Conservation (phyloP, 2,113 vertebrate genomes). For the Notarius lentiginosus region DNA sequence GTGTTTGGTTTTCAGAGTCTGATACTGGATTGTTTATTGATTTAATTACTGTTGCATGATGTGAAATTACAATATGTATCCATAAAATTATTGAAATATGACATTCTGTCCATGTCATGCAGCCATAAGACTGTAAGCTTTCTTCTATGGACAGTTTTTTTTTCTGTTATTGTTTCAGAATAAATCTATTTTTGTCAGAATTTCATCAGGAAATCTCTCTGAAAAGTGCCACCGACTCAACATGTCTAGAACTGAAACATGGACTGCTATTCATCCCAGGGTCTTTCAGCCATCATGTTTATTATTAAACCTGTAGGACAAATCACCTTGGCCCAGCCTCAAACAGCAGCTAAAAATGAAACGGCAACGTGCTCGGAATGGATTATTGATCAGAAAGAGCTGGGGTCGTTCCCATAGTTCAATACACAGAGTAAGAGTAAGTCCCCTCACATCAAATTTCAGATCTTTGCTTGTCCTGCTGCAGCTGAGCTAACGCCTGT, state of each 20-base stretch:
- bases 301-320: slow-evolving; percentile 14
- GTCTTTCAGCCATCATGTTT: background rate
- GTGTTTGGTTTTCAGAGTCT: background rate
- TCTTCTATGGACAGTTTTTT: background rate
- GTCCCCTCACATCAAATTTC: slow-evolving; percentile 13
- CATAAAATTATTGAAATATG: background rate
- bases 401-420: background rate
- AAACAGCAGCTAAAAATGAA: slow-evolving; percentile 1
- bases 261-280: background rate
- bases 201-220: background rate
- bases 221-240: background rate
- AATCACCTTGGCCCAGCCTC: background rate
- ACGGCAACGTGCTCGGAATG: background rate
- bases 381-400: slow-evolving; percentile 20
- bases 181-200: background rate
- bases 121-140: background rate
- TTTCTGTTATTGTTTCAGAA: background rate
- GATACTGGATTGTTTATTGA: background rate
- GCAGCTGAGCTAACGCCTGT: slow-evolving; percentile 1
- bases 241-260: background rate
- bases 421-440: background rate
- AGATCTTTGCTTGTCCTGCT: background rate
- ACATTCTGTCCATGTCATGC: background rate
- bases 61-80: background rate
- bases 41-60: background rate